These are phyloP conservation scores for Sinocyclocheilus maitianheensis DNA, from an alignment of 2,113 vertebrate species.

Conservation along the genomic window DNA sequence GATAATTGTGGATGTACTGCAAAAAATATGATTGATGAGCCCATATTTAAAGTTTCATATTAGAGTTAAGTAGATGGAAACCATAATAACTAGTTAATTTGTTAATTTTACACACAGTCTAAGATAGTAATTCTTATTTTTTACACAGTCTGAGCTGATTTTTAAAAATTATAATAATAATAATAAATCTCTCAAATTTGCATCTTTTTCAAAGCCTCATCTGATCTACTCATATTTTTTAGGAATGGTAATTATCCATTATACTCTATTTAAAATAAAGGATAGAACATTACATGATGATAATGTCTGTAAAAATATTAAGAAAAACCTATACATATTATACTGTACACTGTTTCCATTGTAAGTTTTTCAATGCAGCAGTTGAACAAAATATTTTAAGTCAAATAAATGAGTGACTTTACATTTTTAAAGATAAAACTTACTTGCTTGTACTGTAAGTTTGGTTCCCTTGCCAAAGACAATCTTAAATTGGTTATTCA, in stretches of 20 bases:
- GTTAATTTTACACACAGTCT: too few relatives aligned
- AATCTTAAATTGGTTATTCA: constrained; percentile 24
- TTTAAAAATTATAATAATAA: not conserved
- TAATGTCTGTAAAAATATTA: not conserved
- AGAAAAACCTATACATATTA: not conserved
- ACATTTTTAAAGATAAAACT: not conserved
- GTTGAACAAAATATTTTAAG: not conserved
- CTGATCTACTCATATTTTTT: not conserved
- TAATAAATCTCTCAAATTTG: too few relatives aligned
- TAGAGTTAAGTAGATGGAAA: too few relatives aligned
- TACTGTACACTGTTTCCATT: not conserved
- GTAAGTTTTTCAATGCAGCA: not conserved
- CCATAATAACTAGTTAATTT: too few relatives aligned
- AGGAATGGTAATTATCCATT: not conserved
- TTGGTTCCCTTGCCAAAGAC: constrained; percentile 27
- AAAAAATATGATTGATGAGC: too few relatives aligned
- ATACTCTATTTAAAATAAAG: not conserved
- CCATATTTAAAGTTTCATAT: too few relatives aligned
- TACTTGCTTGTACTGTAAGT: constrained; percentile 28
- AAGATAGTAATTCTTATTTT: not conserved
- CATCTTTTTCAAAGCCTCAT: not conserved
- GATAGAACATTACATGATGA: not conserved
- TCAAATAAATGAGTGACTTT: not conserved
- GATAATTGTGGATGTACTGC: too few relatives aligned
- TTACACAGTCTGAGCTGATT: not conserved